phyloP scores from a whole-genome alignment of 2,888 invertebrate species.

The Pimpla rufipes region DNA sequence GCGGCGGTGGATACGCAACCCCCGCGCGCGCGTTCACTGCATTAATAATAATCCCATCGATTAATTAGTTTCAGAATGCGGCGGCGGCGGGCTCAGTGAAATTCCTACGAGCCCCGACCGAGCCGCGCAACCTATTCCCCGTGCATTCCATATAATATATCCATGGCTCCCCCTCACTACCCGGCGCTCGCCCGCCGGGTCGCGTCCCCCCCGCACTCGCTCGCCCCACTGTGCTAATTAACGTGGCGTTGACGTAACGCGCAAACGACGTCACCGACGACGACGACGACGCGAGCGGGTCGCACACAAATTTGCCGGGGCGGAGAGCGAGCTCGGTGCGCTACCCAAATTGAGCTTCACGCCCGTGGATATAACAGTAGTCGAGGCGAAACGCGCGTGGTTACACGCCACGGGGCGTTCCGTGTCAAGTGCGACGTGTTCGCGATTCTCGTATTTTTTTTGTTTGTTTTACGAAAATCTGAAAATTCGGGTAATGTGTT shows the following conservation, averaged over 20 bases:
- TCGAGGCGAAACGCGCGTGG: not conserved
- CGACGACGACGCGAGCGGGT: conserved; percentile 23
- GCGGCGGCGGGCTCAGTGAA: conserved; percentile 35
- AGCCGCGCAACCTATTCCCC: conserved; percentile 46
- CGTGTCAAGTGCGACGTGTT: not conserved
- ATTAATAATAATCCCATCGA: conserved; percentile 42
- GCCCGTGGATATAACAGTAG: conserved; percentile 32
- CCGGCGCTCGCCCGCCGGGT: too few species aligned
- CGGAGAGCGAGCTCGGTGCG: not conserved
- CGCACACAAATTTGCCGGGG: conserved; percentile 13
- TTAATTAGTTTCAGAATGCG: conserved; percentile 37
- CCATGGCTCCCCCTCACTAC: conserved; percentile 15
- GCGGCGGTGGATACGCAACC: not conserved
- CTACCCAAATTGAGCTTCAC: conserved; percentile 43
- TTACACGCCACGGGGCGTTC: not conserved
- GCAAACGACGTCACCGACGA: conserved; percentile 59
- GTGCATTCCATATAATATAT: conserved; percentile 59
- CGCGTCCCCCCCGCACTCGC: not conserved
- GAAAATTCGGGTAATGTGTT: too few species aligned
- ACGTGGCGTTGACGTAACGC: conserved; percentile 62
- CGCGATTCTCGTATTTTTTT: too few species aligned
- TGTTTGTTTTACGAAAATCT: too few species aligned
- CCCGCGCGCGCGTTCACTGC: not conserved
- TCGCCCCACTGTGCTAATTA: conserved; percentile 68
- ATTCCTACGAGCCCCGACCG: conserved; percentile 58